phyloP scores from a whole-genome alignment of 2,888 invertebrate genomes.

The Furcula furcula region DNA sequence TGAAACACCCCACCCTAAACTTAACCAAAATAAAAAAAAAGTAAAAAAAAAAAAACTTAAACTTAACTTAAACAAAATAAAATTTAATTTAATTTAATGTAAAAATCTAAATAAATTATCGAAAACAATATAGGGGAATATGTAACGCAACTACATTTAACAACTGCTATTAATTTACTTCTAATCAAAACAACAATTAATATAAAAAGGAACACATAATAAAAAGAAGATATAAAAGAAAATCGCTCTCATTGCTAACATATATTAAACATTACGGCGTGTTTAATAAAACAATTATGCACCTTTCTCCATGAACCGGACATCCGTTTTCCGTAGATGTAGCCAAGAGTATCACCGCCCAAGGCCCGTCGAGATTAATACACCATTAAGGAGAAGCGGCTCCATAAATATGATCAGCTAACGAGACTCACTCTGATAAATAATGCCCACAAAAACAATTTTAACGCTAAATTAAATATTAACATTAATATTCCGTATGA shows the following conservation, averaged over 20 bases:
- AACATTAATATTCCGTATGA: conserved; percentile 30
- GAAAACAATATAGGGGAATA: too few relatives aligned
- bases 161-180: background rate
- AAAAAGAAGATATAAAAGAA: conserved; percentile 2
- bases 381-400: conserved; percentile 33
- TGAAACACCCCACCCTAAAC: too few relatives aligned
- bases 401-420: conserved; percentile 28
- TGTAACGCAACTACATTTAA: too few relatives aligned
- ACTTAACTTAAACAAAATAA: too few relatives aligned
- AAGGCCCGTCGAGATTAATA: conserved; percentile 48
- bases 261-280: conserved; percentile 26
- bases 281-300: conserved; percentile 52
- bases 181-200: background rate
- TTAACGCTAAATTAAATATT: conserved; percentile 30
- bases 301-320: conserved; percentile 58
- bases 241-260: conserved; percentile 5
- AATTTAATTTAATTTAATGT: too few relatives aligned
- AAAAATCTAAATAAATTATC: too few relatives aligned
- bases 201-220: background rate
- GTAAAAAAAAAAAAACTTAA: too few relatives aligned
- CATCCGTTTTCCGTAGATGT: conserved; percentile 54
- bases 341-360: conserved; percentile 55
- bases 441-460: conserved; percentile 21
- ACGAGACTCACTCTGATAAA: conserved; percentile 36
- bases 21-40: too few relatives aligned